Evolutionary conservation across 2,888 invertebrate genomes (phyloP), one percentile per base, ranked within the genome.

Genomic region (Scrobipalpa costella): DNA sequence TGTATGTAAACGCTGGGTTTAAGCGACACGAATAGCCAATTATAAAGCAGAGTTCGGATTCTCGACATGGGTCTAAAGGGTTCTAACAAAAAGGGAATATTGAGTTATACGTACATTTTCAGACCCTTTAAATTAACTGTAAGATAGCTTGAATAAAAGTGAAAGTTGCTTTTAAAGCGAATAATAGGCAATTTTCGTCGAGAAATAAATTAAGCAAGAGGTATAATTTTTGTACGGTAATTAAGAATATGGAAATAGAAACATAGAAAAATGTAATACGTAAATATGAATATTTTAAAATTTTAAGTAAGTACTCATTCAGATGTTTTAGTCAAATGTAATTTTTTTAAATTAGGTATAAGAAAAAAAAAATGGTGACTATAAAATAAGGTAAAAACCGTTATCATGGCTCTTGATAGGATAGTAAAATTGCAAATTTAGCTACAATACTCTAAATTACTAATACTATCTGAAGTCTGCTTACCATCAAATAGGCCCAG

Each of bases 401-500:
- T n/a, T 44, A 7, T n/a, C 15, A 3, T 44, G n/a, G 44, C 6
- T 44, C 15, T 44, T 44, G n/a, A 44, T 15, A 44, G 44, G 44
- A 44, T n/a, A 44, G n/a, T 3, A 15, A 44, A 44, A 44, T 3
- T 3, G 13, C 13, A 13, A 15, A 44, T 15, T 27, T 27, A 27
- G 27, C 27, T 27, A 27, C 27, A 27, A 5, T 27, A 27, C 27
- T 44, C 44, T 44, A 44, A n/a, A 44, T n/a, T n/a, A 34, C 55
- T 55, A 55, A 5, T 6, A 27, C 27, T 34, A 55, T 15, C 11
- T 34, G 17, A 15, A 33, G 33, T 55, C 34, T 38, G 52, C 61
- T 61, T 52, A 61, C 61, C 61, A 61, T 50, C 61, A 61, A 19
- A 61, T 61, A 61, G 61, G 61, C 61, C 61, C 61, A 61, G 13